Percentiles rank a stretch among this genome's conserved stretches.
Evolutionary conservation across 1,140 invertebrate genomes (phyloP).

Genomic region (Euura lappo): DNA sequence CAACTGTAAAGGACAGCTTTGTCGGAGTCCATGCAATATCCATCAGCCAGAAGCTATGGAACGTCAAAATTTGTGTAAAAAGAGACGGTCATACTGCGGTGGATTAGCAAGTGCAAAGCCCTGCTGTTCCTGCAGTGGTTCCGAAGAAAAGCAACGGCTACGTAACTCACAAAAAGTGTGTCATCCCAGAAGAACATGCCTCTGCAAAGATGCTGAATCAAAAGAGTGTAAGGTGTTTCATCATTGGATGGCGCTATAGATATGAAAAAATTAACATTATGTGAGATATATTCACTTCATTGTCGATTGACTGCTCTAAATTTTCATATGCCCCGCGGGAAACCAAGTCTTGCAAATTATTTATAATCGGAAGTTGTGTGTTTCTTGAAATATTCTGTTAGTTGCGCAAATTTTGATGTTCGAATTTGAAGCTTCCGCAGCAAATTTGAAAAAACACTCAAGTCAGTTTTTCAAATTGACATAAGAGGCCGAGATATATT

Average conservation of each 20-base stretch:
- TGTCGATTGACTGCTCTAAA: not conserved
- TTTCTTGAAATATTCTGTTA: not conserved
- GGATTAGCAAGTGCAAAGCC: not conserved
- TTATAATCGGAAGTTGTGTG: too few relatives aligned
- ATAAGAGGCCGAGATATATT: too few relatives aligned
- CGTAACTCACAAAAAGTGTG: not conserved
- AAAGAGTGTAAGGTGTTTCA: conserved; percentile 5
- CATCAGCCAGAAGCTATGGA: not conserved
- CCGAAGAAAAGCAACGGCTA: not conserved
- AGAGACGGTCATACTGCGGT: not conserved
- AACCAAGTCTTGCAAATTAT: too few relatives aligned
- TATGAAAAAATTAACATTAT: not conserved
- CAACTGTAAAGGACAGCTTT: not conserved
- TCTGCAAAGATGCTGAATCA: not conserved
- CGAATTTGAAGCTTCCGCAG: too few relatives aligned
- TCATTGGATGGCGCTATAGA: not conserved
- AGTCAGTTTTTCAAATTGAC: too few relatives aligned
- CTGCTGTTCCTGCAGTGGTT: not conserved
- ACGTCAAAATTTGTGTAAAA: not conserved
- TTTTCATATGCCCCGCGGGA: not conserved
- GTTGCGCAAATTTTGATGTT: too few relatives aligned
- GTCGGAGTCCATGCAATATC: conserved; percentile 1
- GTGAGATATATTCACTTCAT: conserved; percentile 2
- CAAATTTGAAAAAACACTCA: too few relatives aligned
- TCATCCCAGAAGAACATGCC: not conserved